phyloP scores from a whole-genome alignment of 2,113 vertebrate genomes.

The Aldabrachelys gigantea region DNA sequence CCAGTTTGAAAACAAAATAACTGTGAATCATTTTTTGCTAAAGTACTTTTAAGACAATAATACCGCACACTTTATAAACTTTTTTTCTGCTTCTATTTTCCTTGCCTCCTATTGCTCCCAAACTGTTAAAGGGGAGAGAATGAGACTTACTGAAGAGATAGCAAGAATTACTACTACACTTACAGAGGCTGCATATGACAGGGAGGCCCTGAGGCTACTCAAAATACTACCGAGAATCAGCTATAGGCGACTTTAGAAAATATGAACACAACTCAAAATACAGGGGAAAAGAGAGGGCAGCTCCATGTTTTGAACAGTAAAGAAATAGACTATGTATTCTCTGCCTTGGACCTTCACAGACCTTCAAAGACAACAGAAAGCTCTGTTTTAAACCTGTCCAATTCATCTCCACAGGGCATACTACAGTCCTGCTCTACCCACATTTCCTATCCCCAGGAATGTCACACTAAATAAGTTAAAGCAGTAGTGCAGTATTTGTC shows the following conservation, averaged over 20 bases:
- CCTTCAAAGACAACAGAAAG: conserved; percentile 40
- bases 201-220: neutral
- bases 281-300: neutral
- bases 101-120: neutral
- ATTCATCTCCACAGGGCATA: conserved; percentile 10
- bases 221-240: neutral
- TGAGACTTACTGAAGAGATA: neutral
- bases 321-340: conserved; percentile 18
- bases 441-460: neutral
- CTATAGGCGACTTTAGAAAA: neutral
- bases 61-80: neutral
- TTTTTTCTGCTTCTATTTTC: neutral
- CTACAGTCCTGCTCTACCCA: conserved; percentile 3
- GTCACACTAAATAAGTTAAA: conserved; percentile 18
- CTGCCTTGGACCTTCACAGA: neutral
- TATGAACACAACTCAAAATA: neutral
- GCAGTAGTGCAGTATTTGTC: neutral
- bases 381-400: conserved; percentile 36
- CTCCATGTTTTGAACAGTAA: conserved; percentile 22
- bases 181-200: neutral
- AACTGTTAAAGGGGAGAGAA: neutral
- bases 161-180: neutral
- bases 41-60: neutral
- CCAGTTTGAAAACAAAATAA: neutral
- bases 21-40: neutral